Conservation (phyloP, 2,113 vertebrate species). For the Colossoma macropomum region DNA sequence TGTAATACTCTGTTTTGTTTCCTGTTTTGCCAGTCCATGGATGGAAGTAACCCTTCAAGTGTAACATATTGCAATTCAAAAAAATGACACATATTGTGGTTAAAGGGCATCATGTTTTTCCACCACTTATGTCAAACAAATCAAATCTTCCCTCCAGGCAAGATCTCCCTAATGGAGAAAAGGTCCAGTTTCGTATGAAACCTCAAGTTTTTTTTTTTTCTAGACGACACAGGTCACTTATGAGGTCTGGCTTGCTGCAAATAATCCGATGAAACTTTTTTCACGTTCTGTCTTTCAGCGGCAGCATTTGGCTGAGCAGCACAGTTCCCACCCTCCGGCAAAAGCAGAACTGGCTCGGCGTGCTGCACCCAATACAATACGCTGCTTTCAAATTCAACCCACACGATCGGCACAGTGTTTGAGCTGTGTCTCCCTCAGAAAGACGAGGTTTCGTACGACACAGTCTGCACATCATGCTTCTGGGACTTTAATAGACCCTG, state of each 20-base stretch:
- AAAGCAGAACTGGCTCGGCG: neutral
- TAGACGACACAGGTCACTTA: constrained; percentile 24
- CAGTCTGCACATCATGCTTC: constrained; percentile 23
- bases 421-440: constrained; percentile 25
- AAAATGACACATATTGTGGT: constrained; percentile 25
- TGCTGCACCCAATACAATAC: constrained; percentile 20
- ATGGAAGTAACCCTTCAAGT: constrained; percentile 25
- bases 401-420: neutral
- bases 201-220: neutral
- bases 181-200: constrained; percentile 6
- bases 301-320: neutral
- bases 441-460: neutral
- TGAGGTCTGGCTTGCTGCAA: constrained; percentile 9
- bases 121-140: constrained; percentile 33
- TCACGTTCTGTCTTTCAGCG: neutral
- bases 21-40: neutral
- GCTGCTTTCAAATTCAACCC: constrained; percentile 28
- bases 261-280: constrained; percentile 19
- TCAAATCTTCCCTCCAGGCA: constrained; percentile 36
- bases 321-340: neutral
- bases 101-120: constrained; percentile 31
- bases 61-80: neutral
- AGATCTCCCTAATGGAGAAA: constrained; percentile 35
- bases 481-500: constrained; percentile 23
- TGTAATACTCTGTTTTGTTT: constrained; percentile 7